Evolutionary conservation across 2,113 vertebrate species (phyloP), one percentile per base, ranked within the genome.

Genomic region (Scomber japonicus): DNA sequence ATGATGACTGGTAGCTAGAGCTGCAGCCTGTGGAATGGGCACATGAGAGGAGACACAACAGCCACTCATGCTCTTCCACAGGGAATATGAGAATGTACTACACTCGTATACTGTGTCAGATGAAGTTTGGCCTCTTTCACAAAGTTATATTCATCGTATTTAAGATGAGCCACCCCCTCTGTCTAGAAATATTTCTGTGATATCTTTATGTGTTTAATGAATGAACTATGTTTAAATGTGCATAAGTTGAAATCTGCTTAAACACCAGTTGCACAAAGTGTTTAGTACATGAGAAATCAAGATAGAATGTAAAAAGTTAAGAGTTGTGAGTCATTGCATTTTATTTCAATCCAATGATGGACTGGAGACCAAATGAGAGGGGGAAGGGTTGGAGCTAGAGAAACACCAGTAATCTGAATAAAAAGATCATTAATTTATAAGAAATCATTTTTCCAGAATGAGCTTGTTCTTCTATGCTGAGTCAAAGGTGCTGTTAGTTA

Each of bases 81-180:
- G 71, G 61, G 68, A 64, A 68, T 69, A 64, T 21, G 55, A 46
- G 19, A 56, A 69, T 71, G 16, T 31, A 31, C 48, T 80, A 40
- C 46, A 35, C 53, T 75, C 44, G 15, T 21, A 31, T 71, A 60
- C 19, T 46, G 65, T 70, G 49, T 81, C 75, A 57, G 79, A 80
- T 76, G 17, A 69, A 46, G 64, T 76, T 46, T 64, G 70, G 44
- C 46, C 31, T 81, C 72, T 68, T 66, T 78, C 48, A 77, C 27
- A 13, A 7, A 60, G 62, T 49, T 79, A 51, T 21, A 27, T 64
- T 74, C 11, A 9, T 68, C 64, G 21, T 40, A 40, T 57, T 27
- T 4, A 44, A 27, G 31, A 70, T 63, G 59, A 74, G 30, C 16
- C 48, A 6, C 8, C 21, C 8, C 5, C 8, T 21, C 24, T 57